A percentile compares a stretch with the other conserved stretches of the same genome.
Evolutionary conservation across 2,888 invertebrate genomes (phyloP).

Genomic region (Oscheius sp.): DNA sequence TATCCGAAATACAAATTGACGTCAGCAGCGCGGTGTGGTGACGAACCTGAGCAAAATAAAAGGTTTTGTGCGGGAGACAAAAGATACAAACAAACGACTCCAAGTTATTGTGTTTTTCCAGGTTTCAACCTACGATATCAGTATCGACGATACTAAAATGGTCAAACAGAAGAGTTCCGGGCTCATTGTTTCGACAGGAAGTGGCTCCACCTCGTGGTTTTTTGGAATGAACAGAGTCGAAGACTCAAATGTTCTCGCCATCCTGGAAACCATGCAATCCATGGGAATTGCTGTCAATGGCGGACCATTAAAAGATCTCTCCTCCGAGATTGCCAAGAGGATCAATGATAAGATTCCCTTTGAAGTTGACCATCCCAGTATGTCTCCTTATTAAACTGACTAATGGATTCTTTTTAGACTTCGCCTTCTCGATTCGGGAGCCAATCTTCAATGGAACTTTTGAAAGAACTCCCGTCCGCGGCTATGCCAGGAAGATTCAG

Average conservation of each 20-base stretch:
- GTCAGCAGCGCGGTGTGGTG: neutral
- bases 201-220: conserved; percentile 95
- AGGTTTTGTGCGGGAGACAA: neutral
- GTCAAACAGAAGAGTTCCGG: conserved; percentile 95
- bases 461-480: conserved; percentile 77
- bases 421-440: conserved; percentile 93
- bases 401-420: conserved; percentile 67
- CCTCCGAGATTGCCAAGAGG: conserved; percentile 41
- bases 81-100: too few relatives aligned
- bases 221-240: conserved; percentile 55
- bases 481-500: conserved; percentile 77
- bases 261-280: conserved; percentile 48
- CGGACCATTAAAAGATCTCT: conserved; percentile 37
- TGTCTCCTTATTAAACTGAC: neutral
- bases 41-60: neutral
- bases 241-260: conserved; percentile 45
- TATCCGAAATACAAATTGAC: neutral
- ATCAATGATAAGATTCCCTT: conserved; percentile 55
- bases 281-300: conserved; percentile 41
- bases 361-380: conserved; percentile 54
- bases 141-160: conserved; percentile 78
- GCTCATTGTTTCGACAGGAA: conserved; percentile 93
- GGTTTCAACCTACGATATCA: conserved; percentile 75
- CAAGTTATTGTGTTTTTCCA: neutral
- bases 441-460: conserved; percentile 89